Evolutionary conservation across 2,888 invertebrate genomes (phyloP), one percentile per base, ranked within the genome.

Genomic region (Nasonia oneida): DNA sequence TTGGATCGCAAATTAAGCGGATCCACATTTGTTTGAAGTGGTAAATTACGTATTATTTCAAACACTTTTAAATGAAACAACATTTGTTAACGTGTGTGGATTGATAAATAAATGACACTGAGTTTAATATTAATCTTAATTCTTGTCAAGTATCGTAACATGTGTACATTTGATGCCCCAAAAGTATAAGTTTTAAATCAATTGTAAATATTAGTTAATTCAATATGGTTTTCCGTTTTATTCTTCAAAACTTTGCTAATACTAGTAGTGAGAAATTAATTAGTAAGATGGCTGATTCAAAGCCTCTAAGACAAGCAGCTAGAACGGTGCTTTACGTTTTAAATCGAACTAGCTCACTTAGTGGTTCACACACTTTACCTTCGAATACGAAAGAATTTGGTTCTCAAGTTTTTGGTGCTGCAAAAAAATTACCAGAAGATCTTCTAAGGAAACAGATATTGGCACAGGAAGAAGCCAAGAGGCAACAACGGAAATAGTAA

Each of bases 141-240:
- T 4, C 94, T 99, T 73, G 96, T 97, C 89, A 98, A 98, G 93
- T 99, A 98, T 93, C 96, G 98, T 92, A 97, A 97, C 91, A 97
- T 97, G 95, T 97, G 97, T 92, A 95, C 96, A 67, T 96, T 96
- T 94, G 96, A 96, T 93, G 95, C 96, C 82, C 96, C 94, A 61
- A 95, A 95, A 91, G 92, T 94, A 84, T 94, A 91, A 90, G 80
- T 42, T 83, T 74, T 83, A 73, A 53, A 80, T 47, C 12, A 61
- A 80, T 77, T 77, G 29, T 82, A 75, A 64, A 80, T 42, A 57
- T 85, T 84, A 78, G 90, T 67, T 23, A 73, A 88, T 81, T 87
- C 88, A 94, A 87, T 85, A 96, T 97, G 97, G 96, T 97, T 88
- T 93, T 97, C 23, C 95, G 97, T 89, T 93, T 96, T 88, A 89